Conservation (phyloP, 2,113 vertebrate species). For the Atractosteus spatula region DNA sequence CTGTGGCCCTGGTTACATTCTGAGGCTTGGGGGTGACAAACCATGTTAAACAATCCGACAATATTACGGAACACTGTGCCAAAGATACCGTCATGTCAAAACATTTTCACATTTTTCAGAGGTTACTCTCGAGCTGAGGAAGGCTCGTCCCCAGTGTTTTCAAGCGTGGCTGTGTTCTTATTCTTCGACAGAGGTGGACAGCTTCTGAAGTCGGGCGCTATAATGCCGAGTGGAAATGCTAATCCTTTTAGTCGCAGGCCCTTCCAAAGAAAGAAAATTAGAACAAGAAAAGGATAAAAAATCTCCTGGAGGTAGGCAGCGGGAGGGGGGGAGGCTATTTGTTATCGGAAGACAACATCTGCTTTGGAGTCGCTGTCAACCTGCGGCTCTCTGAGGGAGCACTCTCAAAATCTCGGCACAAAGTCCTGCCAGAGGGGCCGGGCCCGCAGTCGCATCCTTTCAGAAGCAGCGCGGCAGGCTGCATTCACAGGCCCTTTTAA, state of each 20-base stretch:
- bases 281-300: constrained; percentile 17
- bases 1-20: too few species aligned
- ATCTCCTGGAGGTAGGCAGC: neutral
- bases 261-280: constrained; percentile 17
- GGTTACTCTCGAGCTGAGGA: too few species aligned
- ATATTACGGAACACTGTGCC: too few species aligned
- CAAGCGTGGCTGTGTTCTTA: too few species aligned
- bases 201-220: constrained; percentile 26
- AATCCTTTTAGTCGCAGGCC: constrained; percentile 57
- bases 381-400: constrained; percentile 37
- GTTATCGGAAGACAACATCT: constrained; percentile 54
- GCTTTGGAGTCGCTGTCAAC: constrained; percentile 44
- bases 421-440: constrained; percentile 24
- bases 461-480: neutral
- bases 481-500: constrained; percentile 4
- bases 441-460: constrained; percentile 10
- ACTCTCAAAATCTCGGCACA: constrained; percentile 26
- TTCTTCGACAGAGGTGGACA: constrained; percentile 32
- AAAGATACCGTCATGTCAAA: too few species aligned
- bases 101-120: too few species aligned
- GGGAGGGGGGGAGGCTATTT: constrained; percentile 4
- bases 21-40: too few species aligned
- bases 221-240: constrained; percentile 41
- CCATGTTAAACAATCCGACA: too few species aligned
- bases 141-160: too few species aligned